Evolutionary conservation across 2,113 vertebrate genomes (phyloP).

Genomic region (Pundamilia nyererei): DNA sequence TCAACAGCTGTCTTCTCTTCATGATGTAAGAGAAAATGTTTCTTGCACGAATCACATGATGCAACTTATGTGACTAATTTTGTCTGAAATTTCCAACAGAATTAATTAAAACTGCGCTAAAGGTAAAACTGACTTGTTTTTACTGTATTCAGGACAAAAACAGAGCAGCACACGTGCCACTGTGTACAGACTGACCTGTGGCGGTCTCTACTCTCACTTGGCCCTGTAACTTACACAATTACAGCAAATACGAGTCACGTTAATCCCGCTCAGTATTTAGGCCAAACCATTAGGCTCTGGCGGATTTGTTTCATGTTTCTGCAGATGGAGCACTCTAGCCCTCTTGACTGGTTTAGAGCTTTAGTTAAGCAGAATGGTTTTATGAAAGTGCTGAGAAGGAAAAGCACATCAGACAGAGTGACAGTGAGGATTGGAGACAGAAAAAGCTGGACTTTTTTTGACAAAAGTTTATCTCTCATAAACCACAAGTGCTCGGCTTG

Average conservation of each 20-base stretch:
- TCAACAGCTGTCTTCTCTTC: neutral
- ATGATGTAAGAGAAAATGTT: neutral
- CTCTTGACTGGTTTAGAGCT: neutral
- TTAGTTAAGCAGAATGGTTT: neutral
- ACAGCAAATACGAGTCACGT: neutral
- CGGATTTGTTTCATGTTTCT: slow-evolving; percentile 25
- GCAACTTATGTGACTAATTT: neutral
- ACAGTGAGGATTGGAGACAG: neutral
- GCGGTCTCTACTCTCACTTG: neutral
- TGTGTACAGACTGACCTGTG: neutral
- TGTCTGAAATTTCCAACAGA: neutral
- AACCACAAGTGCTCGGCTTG: neutral
- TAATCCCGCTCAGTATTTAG: slow-evolving; percentile 18
- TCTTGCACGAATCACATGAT: neutral
- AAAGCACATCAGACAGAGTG: neutral
- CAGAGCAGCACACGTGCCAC: neutral
- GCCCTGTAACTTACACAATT: neutral
- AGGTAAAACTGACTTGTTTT: neutral
- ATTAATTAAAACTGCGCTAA: neutral
- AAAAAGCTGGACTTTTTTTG: neutral
- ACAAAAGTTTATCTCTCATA: neutral
- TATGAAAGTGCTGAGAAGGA: neutral
- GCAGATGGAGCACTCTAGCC: neutral
- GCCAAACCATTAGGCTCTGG: slow-evolving; percentile 10
- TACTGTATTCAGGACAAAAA: neutral